Evolutionary conservation across 2,888 invertebrate genomes (phyloP).

Genomic region (Neocrepidodera transversa): DNA sequence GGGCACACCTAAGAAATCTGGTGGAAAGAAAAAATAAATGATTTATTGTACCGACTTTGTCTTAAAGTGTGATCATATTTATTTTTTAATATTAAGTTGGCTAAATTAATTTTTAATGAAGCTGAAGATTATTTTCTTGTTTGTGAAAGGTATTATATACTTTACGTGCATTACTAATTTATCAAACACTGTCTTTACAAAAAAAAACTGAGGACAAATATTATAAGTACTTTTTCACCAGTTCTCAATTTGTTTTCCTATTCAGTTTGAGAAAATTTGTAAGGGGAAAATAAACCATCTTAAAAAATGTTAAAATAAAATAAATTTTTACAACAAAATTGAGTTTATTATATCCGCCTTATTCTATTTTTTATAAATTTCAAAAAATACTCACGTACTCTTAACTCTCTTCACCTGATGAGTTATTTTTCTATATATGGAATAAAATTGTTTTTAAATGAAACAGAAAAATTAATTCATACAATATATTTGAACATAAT

Average conservation of each 20-base stretch:
- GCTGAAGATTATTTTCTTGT: conserved; percentile 22
- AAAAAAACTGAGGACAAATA: too few species aligned
- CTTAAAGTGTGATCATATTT: conserved; percentile 35
- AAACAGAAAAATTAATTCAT: too few species aligned
- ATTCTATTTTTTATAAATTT: too few species aligned
- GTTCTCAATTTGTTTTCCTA: background rate
- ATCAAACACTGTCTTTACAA: too few species aligned
- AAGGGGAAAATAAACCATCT: conserved; percentile 1
- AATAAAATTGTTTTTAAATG: too few species aligned
- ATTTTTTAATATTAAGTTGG: conserved; percentile 31
- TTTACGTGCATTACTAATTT: conserved; percentile 1
- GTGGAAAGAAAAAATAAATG: conserved; percentile 47
- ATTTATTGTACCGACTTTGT: conserved; percentile 33
- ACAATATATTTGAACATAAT: too few species aligned
- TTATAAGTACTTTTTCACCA: background rate
- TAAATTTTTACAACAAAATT: background rate
- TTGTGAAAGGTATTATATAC: conserved; percentile 9
- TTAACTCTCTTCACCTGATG: too few species aligned
- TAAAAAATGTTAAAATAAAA: background rate
- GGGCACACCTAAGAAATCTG: conserved; percentile 48
- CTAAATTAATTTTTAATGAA: conserved; percentile 31
- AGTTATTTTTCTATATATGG: too few species aligned
- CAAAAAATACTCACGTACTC: too few species aligned
- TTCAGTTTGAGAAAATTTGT: conserved; percentile 4
- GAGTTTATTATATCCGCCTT: background rate